Conservation (phyloP, 2,113 vertebrate genomes). For the Pachyramphus minor region DNA sequence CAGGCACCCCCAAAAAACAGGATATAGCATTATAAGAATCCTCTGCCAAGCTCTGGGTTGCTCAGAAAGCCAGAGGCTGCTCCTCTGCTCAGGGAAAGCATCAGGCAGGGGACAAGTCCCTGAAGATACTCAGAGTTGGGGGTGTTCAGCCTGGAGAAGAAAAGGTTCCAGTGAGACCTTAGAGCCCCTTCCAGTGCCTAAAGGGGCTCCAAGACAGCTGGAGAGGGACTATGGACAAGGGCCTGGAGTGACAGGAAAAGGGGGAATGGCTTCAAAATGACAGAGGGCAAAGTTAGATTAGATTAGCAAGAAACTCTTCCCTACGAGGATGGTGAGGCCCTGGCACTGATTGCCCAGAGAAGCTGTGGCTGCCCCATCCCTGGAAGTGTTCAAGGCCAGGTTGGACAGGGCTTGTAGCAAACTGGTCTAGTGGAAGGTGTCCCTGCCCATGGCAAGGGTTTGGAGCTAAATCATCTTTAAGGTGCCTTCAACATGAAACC, state of each 20-base stretch:
- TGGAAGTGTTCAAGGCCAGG: background rate
- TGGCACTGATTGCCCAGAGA: background rate
- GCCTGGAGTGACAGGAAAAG: background rate
- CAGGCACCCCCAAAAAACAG: background rate
- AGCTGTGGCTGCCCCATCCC: background rate
- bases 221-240: background rate
- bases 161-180: background rate
- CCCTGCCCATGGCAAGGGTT: background rate
- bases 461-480: background rate
- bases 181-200: background rate
- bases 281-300: background rate
- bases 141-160: background rate
- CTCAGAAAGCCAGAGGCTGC: background rate
- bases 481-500: background rate
- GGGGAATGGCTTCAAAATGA: background rate
- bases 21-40: background rate
- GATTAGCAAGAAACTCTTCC: background rate
- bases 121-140: background rate
- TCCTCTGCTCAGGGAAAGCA: background rate
- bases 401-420: background rate
- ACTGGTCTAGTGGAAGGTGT: rapidly evolving
- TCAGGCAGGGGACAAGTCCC: background rate
- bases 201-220: background rate
- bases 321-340: background rate
- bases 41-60: rapidly evolving